phyloP scores from a whole-genome alignment of 2,888 invertebrate species.

The Chymomyza caudatula region DNA sequence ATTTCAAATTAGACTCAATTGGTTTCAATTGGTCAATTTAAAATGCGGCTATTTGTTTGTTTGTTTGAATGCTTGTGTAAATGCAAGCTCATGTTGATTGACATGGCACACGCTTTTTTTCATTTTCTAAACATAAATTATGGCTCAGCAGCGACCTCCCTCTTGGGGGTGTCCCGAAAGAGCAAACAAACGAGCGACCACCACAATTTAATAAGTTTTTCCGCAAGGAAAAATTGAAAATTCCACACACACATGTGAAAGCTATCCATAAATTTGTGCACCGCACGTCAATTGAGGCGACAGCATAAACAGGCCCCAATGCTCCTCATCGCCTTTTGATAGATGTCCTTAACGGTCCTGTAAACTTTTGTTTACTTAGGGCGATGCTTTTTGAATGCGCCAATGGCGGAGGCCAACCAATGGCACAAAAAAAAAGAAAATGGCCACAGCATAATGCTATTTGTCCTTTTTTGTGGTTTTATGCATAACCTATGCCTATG shows the following conservation, averaged over 20 bases:
- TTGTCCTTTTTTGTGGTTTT: not conserved
- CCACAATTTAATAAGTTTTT: constrained; percentile 65
- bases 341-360: not conserved
- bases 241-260: constrained; percentile 31
- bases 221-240: constrained; percentile 63
- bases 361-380: constrained; percentile 45
- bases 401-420: not conserved
- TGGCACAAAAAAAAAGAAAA: not conserved
- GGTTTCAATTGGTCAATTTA: not conserved
- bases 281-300: constrained; percentile 34
- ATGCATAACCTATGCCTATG: not conserved
- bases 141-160: constrained; percentile 31
- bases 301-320: not conserved
- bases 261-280: constrained; percentile 34
- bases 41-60: not conserved
- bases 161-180: not conserved
- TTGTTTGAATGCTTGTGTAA: not conserved
- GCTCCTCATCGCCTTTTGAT: not conserved
- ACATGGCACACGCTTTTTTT: constrained; percentile 17
- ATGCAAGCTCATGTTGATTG: not conserved
- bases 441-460: not conserved
- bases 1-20: not conserved
- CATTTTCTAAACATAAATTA: constrained; percentile 57
- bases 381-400: not conserved
- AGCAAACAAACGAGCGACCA: constrained; percentile 24